A percentile compares a stretch with the other conserved stretches of the same genome.
Conservation (phyloP, 2,113 vertebrate genomes). For the Myxocyprinus asiaticus region DNA sequence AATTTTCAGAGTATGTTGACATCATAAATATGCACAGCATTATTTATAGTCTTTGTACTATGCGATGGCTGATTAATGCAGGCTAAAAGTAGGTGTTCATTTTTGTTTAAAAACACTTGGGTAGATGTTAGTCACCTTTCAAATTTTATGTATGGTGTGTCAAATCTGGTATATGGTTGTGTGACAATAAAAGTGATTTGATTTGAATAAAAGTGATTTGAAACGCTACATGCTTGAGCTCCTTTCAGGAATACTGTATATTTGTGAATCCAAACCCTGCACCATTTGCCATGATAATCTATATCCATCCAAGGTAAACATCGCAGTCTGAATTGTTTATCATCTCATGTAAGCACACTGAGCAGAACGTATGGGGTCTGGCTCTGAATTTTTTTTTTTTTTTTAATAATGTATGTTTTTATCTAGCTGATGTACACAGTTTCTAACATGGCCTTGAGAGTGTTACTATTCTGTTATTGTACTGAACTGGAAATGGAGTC, state of each 20-base stretch:
- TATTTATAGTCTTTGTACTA: neutral
- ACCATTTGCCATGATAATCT: neutral
- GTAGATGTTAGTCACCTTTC: neutral
- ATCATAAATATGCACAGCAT: neutral
- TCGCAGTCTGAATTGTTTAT: slow-evolving; percentile 15
- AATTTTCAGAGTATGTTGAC: neutral
- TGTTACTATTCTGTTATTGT: slow-evolving; percentile 60
- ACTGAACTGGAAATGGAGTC: slow-evolving; percentile 27
- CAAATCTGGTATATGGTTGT: too few relatives aligned
- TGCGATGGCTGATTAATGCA: neutral
- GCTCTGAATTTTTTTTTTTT: too few relatives aligned
- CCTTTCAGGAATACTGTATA: neutral
- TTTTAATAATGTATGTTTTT: slow-evolving; percentile 65
- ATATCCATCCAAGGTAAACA: neutral
- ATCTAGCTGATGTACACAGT: slow-evolving; percentile 42
- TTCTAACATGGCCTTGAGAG: slow-evolving; percentile 37
- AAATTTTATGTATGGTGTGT: neutral
- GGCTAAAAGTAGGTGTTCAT: neutral
- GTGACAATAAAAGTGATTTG: too few relatives aligned
- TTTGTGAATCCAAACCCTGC: neutral
- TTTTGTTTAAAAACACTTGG: neutral
- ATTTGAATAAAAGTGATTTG: too few relatives aligned
- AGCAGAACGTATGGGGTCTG: slow-evolving; percentile 37
- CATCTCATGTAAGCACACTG: slow-evolving; percentile 22
- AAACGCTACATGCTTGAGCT: neutral